phyloP scores from a whole-genome alignment of 1,140 invertebrate species.

The Macrobrachium nipponense region DNA sequence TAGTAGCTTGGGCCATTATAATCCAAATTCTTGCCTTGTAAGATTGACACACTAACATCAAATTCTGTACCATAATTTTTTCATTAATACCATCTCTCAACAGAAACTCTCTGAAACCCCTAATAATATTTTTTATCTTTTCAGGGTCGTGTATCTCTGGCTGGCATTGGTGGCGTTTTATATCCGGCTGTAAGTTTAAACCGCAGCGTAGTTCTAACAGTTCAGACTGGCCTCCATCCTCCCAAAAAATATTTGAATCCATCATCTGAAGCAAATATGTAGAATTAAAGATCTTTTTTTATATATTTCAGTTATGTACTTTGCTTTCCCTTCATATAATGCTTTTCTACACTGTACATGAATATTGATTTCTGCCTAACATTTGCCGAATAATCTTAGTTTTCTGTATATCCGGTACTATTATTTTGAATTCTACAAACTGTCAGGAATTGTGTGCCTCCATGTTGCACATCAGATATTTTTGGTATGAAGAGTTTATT shows the following conservation, averaged over 20 bases:
- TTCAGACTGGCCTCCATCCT: constrained; percentile 54
- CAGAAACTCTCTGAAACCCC: no score
- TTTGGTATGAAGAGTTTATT: constrained; percentile 9
- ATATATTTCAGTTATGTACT: neutral
- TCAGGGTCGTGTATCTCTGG: constrained; percentile 61
- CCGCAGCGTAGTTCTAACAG: constrained; percentile 53
- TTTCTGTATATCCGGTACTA: neutral
- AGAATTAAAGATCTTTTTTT: neutral
- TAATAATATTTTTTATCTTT: neutral
- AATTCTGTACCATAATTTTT: no score
- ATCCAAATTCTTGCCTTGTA: no score
- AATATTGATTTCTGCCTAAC: no score
- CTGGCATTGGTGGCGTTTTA: constrained; percentile 50
- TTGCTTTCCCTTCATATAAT: neutral
- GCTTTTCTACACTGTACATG: neutral
- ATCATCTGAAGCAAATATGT: neutral
- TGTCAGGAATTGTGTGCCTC: constrained; percentile 21
- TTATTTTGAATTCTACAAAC: neutral
- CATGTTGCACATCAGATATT: constrained; percentile 9
- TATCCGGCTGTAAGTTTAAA: constrained; percentile 64
- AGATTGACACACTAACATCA: no score
- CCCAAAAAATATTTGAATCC: constrained; percentile 22
- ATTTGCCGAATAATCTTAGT: neutral
- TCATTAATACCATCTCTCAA: neutral
- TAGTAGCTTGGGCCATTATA: no score